Base-by-base conservation (phyloP, 2,113 vertebrate genomes). In the Pogona vitticeps region DNA sequence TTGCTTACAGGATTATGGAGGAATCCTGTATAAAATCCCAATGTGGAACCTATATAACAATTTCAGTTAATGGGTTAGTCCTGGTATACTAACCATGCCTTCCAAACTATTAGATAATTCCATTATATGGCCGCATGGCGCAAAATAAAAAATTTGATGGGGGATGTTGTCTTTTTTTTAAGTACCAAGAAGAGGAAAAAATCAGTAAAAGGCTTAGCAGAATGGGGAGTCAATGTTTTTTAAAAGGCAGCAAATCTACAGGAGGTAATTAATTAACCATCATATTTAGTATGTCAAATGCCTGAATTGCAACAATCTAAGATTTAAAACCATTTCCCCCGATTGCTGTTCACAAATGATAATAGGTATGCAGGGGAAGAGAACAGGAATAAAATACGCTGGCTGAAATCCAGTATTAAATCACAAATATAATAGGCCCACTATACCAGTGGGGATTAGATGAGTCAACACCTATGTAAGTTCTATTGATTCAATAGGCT, bases 211-310 rank as follows among this genome's bases (percentile, higher is more conserved):
- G 56, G 31, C 94, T 91, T 91, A 92, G 91, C 0, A 10, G 87
- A 93, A 92, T 89, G 83, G 80, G 91, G 88, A 72, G 88, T 90
- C 46, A 52, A 52, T 52, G 10, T 52, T 52, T 52, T 6, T 52
- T 28, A 67, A 28, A 93, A 92, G 88, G 94, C 77, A 93, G 91
- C 78, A 93, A 93, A 93, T 93, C 93, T 90, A 93, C 90, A 85
- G 91, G 92, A 88, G 88, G 90, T 93, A 96, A 95, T 93, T 91
- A 94, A 94, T 68, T 80, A 91, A 87, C 88, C 92, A 91, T 92
- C 80, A 92, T 92, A 78, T 87, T 84, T 89, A 91, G 89, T 92
- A 90, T 92, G 85, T 91, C 90, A 94, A 90, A 94, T 93, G 86
- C 92, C 87, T 91, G 59, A 58, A 81, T 93, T 90, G 92, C 91